phyloP scores from a whole-genome alignment of 1,140 invertebrate genomes.

The Sinella curviseta region DNA sequence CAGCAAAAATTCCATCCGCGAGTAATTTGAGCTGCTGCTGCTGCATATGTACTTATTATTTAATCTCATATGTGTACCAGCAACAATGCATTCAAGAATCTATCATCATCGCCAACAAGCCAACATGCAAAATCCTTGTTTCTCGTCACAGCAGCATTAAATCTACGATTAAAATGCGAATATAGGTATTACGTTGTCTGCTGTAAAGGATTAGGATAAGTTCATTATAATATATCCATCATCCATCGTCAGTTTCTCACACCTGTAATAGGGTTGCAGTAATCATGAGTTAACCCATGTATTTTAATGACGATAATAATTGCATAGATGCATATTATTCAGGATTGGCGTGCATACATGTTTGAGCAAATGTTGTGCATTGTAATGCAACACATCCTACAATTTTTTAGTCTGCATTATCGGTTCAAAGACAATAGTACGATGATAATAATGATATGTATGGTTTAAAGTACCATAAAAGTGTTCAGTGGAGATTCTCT shows the following conservation, averaged over 20 bases:
- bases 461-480: neutral
- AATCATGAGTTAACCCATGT: neutral
- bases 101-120: neutral
- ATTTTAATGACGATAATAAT: neutral
- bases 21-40: neutral
- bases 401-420: too few relatives aligned
- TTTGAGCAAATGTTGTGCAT: neutral
- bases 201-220: neutral
- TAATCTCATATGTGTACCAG: too few relatives aligned
- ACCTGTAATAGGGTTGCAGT: too few relatives aligned
- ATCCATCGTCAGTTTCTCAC: too few relatives aligned
- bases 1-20: constrained; percentile 11
- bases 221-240: neutral
- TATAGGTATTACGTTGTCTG: neutral
- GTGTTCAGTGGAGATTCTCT: neutral
- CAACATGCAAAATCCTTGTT: neutral
- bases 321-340: neutral
- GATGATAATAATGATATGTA: neutral
- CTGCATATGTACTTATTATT: too few relatives aligned
- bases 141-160: neutral
- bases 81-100: too few relatives aligned
- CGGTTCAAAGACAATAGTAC: too few relatives aligned
- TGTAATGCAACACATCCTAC: too few relatives aligned
- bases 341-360: too few relatives aligned
- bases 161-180: neutral